These are phyloP conservation scores for Drosophila aff. DNA, from an alignment of 1,140 invertebrate species.

Conservation along the genomic window DNA sequence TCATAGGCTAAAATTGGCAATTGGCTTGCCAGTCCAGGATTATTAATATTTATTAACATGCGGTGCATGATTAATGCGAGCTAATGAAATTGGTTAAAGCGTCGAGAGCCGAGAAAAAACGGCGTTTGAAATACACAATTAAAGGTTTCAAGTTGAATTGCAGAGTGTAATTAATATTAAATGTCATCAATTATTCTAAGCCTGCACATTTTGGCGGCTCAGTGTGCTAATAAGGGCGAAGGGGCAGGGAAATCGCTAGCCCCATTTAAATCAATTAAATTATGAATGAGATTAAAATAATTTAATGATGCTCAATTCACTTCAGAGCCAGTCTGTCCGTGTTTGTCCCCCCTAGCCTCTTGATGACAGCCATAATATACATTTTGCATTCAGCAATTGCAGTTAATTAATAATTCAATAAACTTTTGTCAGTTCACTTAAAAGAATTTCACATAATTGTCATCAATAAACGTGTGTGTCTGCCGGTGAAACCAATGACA, in stretches of 20 bases:
- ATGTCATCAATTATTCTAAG: slow-evolving; percentile 81
- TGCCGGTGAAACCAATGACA: slow-evolving; percentile 33
- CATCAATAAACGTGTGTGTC: slow-evolving; percentile 31
- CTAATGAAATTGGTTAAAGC: slow-evolving; percentile 78
- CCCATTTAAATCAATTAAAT: slow-evolving; percentile 80
- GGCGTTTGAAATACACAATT: slow-evolving; percentile 40
- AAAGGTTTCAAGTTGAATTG: slow-evolving; percentile 65
- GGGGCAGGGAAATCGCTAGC: slow-evolving; percentile 24
- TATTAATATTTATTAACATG: slow-evolving; percentile 82
- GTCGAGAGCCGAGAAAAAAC: slow-evolving; percentile 18
- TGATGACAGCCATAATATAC: slow-evolving; percentile 75
- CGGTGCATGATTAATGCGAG: slow-evolving; percentile 74
- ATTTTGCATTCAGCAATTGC: slow-evolving; percentile 73
- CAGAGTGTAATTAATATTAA: slow-evolving; percentile 73
- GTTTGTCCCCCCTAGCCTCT: slow-evolving; percentile 26
- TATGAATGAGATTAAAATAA: slow-evolving; percentile 83
- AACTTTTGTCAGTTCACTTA: slow-evolving; percentile 65
- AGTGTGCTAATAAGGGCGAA: background rate
- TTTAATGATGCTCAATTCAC: slow-evolving; percentile 61
- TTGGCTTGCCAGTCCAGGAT: slow-evolving; percentile 48
- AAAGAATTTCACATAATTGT: slow-evolving; percentile 72
- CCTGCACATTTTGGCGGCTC: slow-evolving; percentile 30
- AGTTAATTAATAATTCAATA: slow-evolving; percentile 83
- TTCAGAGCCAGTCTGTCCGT: slow-evolving; percentile 2
- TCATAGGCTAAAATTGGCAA: slow-evolving; percentile 77